Base-by-base conservation (phyloP, 2,888 invertebrate genomes). In the Habrosyne pyritoides region DNA sequence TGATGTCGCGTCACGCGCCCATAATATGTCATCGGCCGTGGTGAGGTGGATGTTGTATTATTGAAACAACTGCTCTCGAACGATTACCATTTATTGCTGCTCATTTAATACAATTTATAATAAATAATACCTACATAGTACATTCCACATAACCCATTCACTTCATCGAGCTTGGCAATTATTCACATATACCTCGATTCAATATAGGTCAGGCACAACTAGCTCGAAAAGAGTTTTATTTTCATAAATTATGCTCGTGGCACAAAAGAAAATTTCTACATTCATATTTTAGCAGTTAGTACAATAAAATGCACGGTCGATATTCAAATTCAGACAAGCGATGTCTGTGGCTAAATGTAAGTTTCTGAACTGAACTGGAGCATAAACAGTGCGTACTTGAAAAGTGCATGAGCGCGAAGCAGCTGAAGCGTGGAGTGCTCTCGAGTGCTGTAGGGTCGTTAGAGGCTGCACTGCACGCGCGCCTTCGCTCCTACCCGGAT, bases 321-420 rank as follows among this genome's bases (percentile, higher is more conserved):
- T 73, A 79, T 77, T 77, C 69, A 77, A 69, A 79, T 71, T 60
- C 63, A 63, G 73, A 76, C 70, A 68, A 69, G 64, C 71, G 61
- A 74, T 71, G 69, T 74, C 77, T 74, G 77, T 53, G 63, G 65
- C 64, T 72, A 75, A 74, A 83, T 73, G 75, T 66, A 76, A 79
- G 77, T 73, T 71, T 70, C 74, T 70, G 76, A 71, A 73, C 76
- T 61, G 77, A 85, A 86, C 80, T 86, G 70, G 84, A 86, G 85
- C 86, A 84, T 87, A 89, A 89, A 88, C 87, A 88, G 82, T 81
- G 84, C 79, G 84, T 82, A 86, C 88, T 89, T 86, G 82, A 88
- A 88, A 86, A 87, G 87, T 90, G 86, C 87, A 87, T 80, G 81
- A 84, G 80, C 77, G 77, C 73, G 76, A 79, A 84, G 83, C 81